Evolutionary conservation across 1,140 invertebrate species (phyloP).

Genomic region (Drosophila ironensis): DNA sequence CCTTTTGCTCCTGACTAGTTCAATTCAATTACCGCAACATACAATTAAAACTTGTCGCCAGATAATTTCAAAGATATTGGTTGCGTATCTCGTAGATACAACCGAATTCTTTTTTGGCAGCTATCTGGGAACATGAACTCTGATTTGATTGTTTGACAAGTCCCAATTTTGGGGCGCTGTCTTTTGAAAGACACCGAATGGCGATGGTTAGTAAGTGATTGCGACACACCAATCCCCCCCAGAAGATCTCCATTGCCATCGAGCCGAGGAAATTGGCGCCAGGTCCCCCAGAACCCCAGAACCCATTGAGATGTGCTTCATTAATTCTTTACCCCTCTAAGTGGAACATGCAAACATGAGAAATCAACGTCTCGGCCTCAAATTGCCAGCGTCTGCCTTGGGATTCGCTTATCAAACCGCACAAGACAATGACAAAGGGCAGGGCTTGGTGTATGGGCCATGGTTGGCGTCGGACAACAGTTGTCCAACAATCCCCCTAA

Average conservation of each 20-base stretch:
- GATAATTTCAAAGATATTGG: slow-evolving; percentile 30
- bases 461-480: slow-evolving; percentile 66
- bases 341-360: slow-evolving; percentile 64
- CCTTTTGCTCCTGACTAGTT: slow-evolving; percentile 5
- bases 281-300: slow-evolving; percentile 28
- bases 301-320: slow-evolving; percentile 43
- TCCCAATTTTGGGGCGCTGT: slow-evolving; percentile 28
- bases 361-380: slow-evolving; percentile 57
- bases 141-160: slow-evolving; percentile 25
- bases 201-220: slow-evolving; percentile 1
- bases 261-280: slow-evolving; percentile 15
- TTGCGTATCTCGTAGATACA: slow-evolving; percentile 39
- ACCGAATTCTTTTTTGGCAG: slow-evolving; percentile 16
- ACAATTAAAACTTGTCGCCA: slow-evolving; percentile 61
- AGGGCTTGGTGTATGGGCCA: slow-evolving; percentile 48
- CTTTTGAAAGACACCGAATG: slow-evolving; percentile 15
- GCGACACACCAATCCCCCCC: slow-evolving; percentile 9
- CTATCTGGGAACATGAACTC: slow-evolving; percentile 31
- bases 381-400: slow-evolving; percentile 61
- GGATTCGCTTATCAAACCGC: slow-evolving; percentile 60
- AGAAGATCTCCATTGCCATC: neutral
- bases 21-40: slow-evolving; percentile 69
- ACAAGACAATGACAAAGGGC: slow-evolving; percentile 80
- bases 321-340: slow-evolving; percentile 26
- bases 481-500: slow-evolving; percentile 55